These are phyloP conservation scores for Ischnura elegans DNA, from an alignment of 2,888 invertebrate genomes.

Conservation along the genomic window DNA sequence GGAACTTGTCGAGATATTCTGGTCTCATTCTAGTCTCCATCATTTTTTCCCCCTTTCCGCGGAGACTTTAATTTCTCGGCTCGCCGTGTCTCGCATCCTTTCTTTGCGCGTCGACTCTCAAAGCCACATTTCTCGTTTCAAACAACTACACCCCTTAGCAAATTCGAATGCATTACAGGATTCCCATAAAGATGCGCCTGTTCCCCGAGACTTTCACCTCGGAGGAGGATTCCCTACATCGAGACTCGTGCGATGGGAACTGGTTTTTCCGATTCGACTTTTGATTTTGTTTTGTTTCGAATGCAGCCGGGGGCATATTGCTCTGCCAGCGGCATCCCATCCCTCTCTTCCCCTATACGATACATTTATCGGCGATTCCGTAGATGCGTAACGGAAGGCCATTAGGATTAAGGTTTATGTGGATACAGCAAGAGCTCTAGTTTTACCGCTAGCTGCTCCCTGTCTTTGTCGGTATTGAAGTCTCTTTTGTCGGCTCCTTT, in stretches of 20 bases:
- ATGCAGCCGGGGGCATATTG: background rate
- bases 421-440: conserved; percentile 28
- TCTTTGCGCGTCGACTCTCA: background rate
- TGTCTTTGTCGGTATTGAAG: background rate
- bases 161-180: conserved; percentile 30
- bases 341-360: no score
- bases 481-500: background rate
- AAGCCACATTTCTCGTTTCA: conserved; percentile 29
- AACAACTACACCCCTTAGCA: conserved; percentile 10
- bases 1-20: background rate
- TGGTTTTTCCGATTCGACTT: conserved; percentile 58
- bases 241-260: conserved; percentile 31
- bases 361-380: conserved; percentile 22
- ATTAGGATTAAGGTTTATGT: conserved; percentile 53
- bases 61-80: background rate
- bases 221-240: conserved; percentile 35
- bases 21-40: background rate
- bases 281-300: conserved; percentile 40
- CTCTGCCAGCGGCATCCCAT: background rate
- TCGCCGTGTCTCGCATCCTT: background rate
- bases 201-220: conserved; percentile 38
- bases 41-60: background rate
- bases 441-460: background rate
- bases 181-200: conserved; percentile 59
- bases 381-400: conserved; percentile 33